These are phyloP conservation scores for Tenodera sinensis DNA, from an alignment of 2,888 invertebrate species.

Conservation along the genomic window DNA sequence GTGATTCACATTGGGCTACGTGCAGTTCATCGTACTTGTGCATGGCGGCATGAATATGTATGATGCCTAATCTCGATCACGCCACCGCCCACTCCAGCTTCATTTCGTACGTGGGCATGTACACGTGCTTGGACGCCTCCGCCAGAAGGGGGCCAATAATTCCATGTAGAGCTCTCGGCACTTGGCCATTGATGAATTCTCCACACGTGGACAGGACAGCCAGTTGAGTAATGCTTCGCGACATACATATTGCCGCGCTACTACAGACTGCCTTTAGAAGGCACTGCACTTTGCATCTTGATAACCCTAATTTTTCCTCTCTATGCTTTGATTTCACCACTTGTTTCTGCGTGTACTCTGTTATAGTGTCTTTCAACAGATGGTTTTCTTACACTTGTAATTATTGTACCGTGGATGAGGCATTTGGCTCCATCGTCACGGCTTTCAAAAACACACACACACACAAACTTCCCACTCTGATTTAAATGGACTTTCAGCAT, in stretches of 20 bases:
- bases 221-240: background rate
- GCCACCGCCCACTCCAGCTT: background rate
- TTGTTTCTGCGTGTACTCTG: too few relatives aligned
- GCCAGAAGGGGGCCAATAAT: background rate
- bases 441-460: too few relatives aligned
- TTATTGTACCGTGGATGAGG: too few relatives aligned
- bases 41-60: background rate
- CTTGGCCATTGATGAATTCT: background rate
- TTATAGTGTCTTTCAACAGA: too few relatives aligned
- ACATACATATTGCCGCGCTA: background rate
- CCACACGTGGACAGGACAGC: background rate
- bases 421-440: too few relatives aligned
- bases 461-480: too few relatives aligned
- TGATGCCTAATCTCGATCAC: background rate
- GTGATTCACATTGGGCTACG: background rate
- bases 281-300: too few relatives aligned
- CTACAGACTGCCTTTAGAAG: too few relatives aligned
- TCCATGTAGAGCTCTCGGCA: background rate
- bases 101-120: background rate
- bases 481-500: too few relatives aligned
- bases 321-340: too few relatives aligned
- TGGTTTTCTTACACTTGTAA: too few relatives aligned
- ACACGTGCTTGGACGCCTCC: background rate
- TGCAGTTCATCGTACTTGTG: background rate
- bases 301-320: too few relatives aligned